Conservation (phyloP, 2,888 invertebrate genomes). For the Epirrita christyi region DNA sequence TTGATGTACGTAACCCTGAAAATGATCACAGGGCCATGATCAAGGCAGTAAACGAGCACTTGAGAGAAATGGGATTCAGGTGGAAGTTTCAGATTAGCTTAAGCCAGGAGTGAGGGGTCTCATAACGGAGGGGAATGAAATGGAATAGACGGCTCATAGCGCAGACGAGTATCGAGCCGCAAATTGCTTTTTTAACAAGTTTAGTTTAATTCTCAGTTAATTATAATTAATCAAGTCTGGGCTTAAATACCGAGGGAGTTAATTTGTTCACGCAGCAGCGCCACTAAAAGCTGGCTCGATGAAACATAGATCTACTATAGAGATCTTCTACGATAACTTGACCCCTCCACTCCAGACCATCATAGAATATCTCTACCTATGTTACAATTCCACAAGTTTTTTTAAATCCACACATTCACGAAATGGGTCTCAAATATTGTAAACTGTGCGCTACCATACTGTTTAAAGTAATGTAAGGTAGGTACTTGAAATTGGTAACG, state of each 20-base stretch:
- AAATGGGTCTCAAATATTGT: too few relatives aligned
- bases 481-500: background rate
- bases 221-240: slow-evolving; percentile 42
- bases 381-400: too few relatives aligned
- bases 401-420: too few relatives aligned
- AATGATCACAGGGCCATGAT: slow-evolving; percentile 55
- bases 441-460: too few relatives aligned
- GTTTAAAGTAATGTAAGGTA: too few relatives aligned
- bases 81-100: slow-evolving; percentile 47
- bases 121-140: slow-evolving; percentile 51
- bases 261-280: slow-evolving; percentile 29
- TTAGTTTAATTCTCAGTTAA: slow-evolving; percentile 47
- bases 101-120: slow-evolving; percentile 36
- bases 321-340: background rate
- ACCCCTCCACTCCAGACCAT: background rate
- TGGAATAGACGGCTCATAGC: slow-evolving; percentile 49
- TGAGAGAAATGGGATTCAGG: slow-evolving; percentile 61
- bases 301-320: background rate
- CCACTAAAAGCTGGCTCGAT: background rate
- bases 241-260: slow-evolving; percentile 43
- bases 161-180: slow-evolving; percentile 46
- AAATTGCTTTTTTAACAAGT: slow-evolving; percentile 59
- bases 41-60: slow-evolving; percentile 58
- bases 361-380: too few relatives aligned
- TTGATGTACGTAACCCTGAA: slow-evolving; percentile 10